Evolutionary conservation across 2,797 vertebrate species (phyloP).

Genomic region (Menidia menidia): DNA sequence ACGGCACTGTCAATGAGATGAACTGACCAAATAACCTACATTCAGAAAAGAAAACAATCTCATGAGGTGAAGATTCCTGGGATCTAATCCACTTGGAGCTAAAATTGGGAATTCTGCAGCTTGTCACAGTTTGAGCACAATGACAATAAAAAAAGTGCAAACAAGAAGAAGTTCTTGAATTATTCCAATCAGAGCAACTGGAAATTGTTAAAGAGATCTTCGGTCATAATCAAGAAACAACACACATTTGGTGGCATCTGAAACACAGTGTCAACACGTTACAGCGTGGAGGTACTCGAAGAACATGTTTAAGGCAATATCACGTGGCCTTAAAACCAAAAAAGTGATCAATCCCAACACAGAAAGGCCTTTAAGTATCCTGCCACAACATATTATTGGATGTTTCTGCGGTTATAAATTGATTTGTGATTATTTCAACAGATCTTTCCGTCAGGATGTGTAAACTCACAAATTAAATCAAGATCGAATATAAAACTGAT

Average conservation of each 20-base stretch:
- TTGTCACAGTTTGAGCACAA: conserved; percentile 34
- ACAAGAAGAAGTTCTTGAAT: conserved; percentile 44
- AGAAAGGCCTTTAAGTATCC: conserved; percentile 15
- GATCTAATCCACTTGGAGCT: conserved; percentile 22
- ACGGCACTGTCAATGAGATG: conserved; percentile 61
- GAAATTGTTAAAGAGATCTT: conserved; percentile 1
- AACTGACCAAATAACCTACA: conserved; percentile 61
- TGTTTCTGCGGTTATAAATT: background rate
- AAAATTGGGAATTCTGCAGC: conserved; percentile 8
- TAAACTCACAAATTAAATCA: conserved; percentile 1
- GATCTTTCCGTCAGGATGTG: conserved; percentile 5
- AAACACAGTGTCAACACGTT: conserved; percentile 31
- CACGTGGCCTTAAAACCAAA: conserved; percentile 46
- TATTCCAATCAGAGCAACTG: conserved; percentile 11
- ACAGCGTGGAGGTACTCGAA: conserved; percentile 28
- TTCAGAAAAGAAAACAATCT: conserved; percentile 63
- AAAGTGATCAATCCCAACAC: conserved; percentile 5
- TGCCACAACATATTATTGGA: background rate
- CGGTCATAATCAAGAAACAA: conserved; percentile 17
- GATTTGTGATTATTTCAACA: background rate
- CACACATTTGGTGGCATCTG: conserved; percentile 17
- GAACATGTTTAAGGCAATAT: conserved; percentile 65
- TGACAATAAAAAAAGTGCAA: conserved; percentile 63
- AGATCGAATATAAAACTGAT: background rate
- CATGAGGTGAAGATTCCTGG: conserved; percentile 23